These are phyloP conservation scores for Spinibarbus caldwelli DNA, from an alignment of 2,797 vertebrate species.

Conservation along the genomic window DNA sequence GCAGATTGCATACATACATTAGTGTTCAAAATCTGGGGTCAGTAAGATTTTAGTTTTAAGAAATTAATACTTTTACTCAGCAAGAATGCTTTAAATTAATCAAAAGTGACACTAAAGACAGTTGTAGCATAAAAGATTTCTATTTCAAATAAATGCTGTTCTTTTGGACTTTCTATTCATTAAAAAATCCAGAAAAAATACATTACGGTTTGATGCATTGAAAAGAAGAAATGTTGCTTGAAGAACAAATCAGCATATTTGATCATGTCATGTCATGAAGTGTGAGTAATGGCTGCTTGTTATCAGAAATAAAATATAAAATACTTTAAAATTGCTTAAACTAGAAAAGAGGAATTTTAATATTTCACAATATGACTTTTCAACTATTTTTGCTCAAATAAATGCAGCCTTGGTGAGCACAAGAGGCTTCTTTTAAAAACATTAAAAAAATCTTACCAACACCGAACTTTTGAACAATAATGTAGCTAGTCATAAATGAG, in stretches of 20 bases:
- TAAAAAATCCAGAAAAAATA: neutral
- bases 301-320: neutral
- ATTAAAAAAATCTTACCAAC: neutral
- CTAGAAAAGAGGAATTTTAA: neutral
- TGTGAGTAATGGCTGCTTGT: neutral
- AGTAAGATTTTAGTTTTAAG: neutral
- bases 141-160: neutral
- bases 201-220: neutral
- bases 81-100: neutral
- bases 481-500: neutral
- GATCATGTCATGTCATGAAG: slow-evolving; percentile 3
- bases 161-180: neutral
- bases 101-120: no score
- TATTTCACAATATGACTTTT: neutral
- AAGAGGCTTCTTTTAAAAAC: neutral
- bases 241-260: neutral
- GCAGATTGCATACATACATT: neutral
- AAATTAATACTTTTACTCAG: neutral
- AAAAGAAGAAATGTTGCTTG: neutral
- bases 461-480: neutral
- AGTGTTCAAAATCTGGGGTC: neutral
- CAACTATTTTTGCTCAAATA: no score
- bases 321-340: no score
- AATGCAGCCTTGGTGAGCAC: neutral
- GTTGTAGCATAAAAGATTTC: no score